Conservation (phyloP, 1,140 invertebrate species). For the Eriosoma lanigerum region DNA sequence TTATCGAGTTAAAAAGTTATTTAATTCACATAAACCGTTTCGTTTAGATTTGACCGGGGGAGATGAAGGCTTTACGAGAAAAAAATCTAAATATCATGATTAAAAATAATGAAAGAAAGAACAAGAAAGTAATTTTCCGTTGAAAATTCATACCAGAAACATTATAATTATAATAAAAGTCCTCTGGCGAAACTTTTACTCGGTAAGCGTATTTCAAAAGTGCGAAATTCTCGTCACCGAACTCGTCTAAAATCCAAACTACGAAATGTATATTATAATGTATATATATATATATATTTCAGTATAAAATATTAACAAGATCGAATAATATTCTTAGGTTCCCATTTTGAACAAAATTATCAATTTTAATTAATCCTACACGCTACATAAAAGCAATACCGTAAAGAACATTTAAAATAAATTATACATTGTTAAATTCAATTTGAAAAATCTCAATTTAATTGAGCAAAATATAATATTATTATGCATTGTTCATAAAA, state of each 20-base stretch:
- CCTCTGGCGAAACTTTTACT: no score
- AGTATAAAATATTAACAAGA: not conserved
- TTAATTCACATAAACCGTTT: not conserved
- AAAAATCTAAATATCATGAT: no score
- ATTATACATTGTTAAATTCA: no score
- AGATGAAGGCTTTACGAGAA: no score
- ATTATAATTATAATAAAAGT: not conserved
- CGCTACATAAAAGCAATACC: not conserved
- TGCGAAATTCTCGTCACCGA: no score
- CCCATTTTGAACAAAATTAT: not conserved
- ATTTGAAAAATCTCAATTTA: not conserved
- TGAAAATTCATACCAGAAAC: not conserved
- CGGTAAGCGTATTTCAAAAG: no score
- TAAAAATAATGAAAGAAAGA: no score
- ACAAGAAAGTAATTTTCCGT: not conserved
- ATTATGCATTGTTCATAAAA: not conserved
- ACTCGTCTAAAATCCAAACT: no score
- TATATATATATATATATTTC: no score
- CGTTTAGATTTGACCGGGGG: not conserved
- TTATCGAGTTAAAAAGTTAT: not conserved
- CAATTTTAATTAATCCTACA: not conserved
- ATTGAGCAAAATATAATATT: not conserved
- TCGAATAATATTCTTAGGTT: not conserved
- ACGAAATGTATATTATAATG: no score
- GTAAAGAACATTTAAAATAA: no score